phyloP scores from a whole-genome alignment of 2,888 invertebrate species.

The Saturnia pavonia region DNA sequence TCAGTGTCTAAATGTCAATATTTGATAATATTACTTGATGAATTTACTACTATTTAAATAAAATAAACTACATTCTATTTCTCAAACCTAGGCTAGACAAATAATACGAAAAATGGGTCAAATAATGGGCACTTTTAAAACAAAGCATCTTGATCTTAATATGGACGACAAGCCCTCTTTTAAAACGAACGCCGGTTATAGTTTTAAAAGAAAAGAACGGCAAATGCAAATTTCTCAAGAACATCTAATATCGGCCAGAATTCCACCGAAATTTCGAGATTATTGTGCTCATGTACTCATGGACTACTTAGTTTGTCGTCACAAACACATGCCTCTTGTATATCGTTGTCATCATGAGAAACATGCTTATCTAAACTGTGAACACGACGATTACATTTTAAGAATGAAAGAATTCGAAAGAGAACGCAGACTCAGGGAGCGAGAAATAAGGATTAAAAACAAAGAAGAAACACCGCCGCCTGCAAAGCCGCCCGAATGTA shows the following conservation, averaged over 20 bases:
- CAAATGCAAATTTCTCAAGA: conserved; percentile 86
- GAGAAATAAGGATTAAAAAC: conserved; percentile 52
- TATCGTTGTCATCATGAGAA: conserved; percentile 86
- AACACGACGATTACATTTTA: conserved; percentile 89
- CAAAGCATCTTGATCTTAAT: conserved; percentile 51
- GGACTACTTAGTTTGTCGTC: conserved; percentile 85
- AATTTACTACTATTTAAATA: neutral
- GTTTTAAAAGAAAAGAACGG: conserved; percentile 84
- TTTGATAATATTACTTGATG: neutral
- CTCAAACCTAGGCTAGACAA: too few relatives aligned
- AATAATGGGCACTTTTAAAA: conserved; percentile 47
- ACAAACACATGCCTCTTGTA: conserved; percentile 85
- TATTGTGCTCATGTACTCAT: conserved; percentile 91
- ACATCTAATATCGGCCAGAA: conserved; percentile 87
- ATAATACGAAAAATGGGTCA: conserved; percentile 51
- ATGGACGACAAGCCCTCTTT: conserved; percentile 82
- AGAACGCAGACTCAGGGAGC: conserved; percentile 57
- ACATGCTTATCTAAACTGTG: conserved; percentile 88
- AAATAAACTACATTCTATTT: neutral
- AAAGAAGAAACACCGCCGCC: neutral
- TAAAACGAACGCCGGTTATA: conserved; percentile 86
- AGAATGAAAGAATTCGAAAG: conserved; percentile 73
- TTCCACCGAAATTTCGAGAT: conserved; percentile 86
- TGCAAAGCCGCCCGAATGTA: neutral
- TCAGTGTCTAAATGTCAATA: neutral